Conservation (phyloP, 1,140 invertebrate species). For the Steinernema feltiae region DNA sequence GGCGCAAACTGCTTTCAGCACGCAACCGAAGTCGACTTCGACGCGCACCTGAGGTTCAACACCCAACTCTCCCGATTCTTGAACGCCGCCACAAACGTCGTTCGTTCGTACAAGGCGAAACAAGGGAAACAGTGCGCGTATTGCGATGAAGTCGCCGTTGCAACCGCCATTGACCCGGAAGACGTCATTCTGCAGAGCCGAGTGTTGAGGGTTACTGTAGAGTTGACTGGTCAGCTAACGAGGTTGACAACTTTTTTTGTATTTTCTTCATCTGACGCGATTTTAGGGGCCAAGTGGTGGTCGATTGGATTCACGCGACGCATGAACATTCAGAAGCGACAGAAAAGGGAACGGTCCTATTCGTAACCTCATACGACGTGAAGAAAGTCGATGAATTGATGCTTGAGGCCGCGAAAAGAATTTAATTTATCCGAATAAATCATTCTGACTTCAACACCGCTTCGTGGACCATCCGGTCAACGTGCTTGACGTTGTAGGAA, state of each 20-base stretch:
- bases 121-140: conserved; percentile 45
- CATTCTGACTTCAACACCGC: neutral
- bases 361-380: conserved; percentile 42
- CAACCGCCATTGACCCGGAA: conserved; percentile 46
- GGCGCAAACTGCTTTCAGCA: conserved; percentile 24
- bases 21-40: conserved; percentile 42
- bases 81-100: conserved; percentile 34
- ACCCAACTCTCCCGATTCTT: conserved; percentile 48
- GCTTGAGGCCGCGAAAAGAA: conserved; percentile 19
- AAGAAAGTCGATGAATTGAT: conserved; percentile 42
- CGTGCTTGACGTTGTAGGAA: conserved; percentile 33
- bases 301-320: conserved; percentile 47
- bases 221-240: conserved; percentile 45
- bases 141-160: conserved; percentile 53
- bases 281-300: conserved; percentile 47
- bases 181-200: conserved; percentile 41
- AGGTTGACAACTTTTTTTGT: conserved; percentile 25
- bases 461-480: conserved; percentile 44
- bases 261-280: neutral
- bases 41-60: conserved; percentile 49
- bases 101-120: conserved; percentile 34
- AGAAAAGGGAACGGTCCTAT: conserved; percentile 20
- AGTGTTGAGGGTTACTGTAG: conserved; percentile 42
- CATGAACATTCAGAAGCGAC: conserved; percentile 23
- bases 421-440: neutral